Base-by-base conservation (phyloP, 2,113 vertebrate species). In the Vicugna pacos region DNA sequence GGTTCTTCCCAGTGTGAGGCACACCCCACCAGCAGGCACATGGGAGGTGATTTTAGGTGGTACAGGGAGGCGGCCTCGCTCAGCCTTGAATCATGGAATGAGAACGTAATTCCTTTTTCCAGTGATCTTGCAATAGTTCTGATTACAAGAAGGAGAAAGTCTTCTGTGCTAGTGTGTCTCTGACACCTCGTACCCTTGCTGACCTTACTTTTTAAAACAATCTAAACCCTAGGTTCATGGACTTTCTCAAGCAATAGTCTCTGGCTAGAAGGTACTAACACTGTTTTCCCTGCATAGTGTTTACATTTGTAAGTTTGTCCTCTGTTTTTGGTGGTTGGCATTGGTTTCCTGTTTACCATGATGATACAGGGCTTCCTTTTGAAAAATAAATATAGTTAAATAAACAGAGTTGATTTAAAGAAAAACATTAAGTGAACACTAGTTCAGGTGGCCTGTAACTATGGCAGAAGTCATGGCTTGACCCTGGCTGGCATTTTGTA, bases 271-370 rank as follows among this genome's bases (percentile, higher is more conserved):
- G 42, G 75, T 75, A 32, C 52, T n/a, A 58, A 69, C 54, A 10
- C 19, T 38, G 13, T 67, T 91, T 84, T 93, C 77, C 88, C 65
- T 69, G 67, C 64, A 80, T 80, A 52, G 12, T 89, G 65, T 97
- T 96, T 97, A 76, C 46, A 85, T 90, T 72, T 86, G 82, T 79
- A 35, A 72, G 75, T 76, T 90, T 81, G 50, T 94, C 76, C 92
- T 96, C 67, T 94, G 69, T 87, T 94, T 82, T 81, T 82, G 72
- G 65, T 3, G 11, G 94, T 35, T 95, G 81, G 85, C 84, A 67
- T 50, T 42, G 60, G n/a, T 86, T 94, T 96, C 91, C 94, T 94
- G 92, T 97, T 93, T 93, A 81, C 42, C 46, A 35, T 62, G 52
- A 50, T 8, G 20, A 73, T 58, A 81, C 1, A 56, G 70, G 58